Percentiles rank a stretch among this genome's conserved stretches.
Evolutionary conservation across 1,140 invertebrate genomes (phyloP).

Genomic region (Drosophila eugracilis): DNA sequence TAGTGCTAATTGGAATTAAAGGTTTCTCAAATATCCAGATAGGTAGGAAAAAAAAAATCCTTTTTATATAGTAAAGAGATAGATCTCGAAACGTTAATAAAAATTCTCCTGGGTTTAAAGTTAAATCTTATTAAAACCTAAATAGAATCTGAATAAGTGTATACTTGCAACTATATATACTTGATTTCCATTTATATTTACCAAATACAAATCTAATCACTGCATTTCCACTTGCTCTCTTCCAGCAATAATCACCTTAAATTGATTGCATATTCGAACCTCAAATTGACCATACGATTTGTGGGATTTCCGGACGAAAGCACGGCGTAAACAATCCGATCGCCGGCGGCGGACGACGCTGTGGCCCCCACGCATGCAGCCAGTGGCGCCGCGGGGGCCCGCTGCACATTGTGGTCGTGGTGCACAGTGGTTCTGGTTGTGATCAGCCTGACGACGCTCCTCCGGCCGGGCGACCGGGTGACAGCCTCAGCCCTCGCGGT

Average conservation of each 20-base stretch:
- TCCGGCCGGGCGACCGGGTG: conserved; percentile 30
- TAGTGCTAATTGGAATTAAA: not conserved
- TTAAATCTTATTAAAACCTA: no score
- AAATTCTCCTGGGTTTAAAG: no score
- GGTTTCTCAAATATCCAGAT: no score
- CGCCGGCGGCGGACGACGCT: conserved; percentile 79
- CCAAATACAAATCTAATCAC: no score
- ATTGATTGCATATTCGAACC: conserved; percentile 1
- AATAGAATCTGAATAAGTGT: no score
- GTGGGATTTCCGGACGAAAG: conserved; percentile 21
- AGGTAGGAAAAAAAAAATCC: no score
- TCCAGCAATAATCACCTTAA: conserved; percentile 9
- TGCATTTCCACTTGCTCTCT: not conserved
- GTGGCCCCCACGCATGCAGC: conserved; percentile 84
- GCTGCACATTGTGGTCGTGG: conserved; percentile 67
- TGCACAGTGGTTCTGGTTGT: conserved; percentile 68
- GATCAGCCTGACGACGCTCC: conserved; percentile 28
- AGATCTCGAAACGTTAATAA: no score
- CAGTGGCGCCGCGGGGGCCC: conserved; percentile 84
- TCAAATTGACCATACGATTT: conserved; percentile 22
- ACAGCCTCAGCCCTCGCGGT: conserved; percentile 82
- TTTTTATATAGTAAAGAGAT: no score
- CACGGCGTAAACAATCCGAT: conserved; percentile 67
- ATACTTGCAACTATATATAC: no score
- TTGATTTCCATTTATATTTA: no score